These are phyloP conservation scores for Diglossa cyanea DNA, from an alignment of 2,797 vertebrate genomes.

Conservation along the genomic window DNA sequence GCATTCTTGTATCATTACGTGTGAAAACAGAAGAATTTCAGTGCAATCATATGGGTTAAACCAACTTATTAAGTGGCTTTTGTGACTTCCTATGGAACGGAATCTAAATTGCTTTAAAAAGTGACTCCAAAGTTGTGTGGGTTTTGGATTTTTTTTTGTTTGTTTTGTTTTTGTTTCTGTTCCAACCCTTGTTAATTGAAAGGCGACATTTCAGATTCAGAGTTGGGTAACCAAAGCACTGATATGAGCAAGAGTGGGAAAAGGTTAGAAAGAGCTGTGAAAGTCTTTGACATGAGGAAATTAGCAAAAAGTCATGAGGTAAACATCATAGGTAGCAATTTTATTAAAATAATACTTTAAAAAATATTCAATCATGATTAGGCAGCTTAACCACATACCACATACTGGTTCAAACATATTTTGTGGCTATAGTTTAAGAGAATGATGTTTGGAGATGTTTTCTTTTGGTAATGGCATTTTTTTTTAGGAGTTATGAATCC, in stretches of 20 bases:
- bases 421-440: neutral
- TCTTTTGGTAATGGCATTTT: neutral
- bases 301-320: neutral
- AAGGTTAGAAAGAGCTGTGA: neutral
- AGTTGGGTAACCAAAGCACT: neutral
- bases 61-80: neutral
- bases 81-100: neutral
- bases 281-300: neutral
- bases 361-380: neutral
- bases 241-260: accelerated
- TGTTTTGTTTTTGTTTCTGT: neutral
- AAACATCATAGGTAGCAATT: neutral
- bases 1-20: neutral
- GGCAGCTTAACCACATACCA: neutral
- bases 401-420: neutral
- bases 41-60: neutral
- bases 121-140: neutral
- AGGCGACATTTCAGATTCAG: neutral
- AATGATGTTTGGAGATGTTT: neutral
- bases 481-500: neutral
- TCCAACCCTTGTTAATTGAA: neutral
- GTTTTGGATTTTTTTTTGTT: neutral
- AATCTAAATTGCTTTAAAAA: neutral
- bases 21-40: neutral
- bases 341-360: neutral